These are phyloP conservation scores for Sycophaga agraensis DNA, from an alignment of 1,140 invertebrate species.

Conservation along the genomic window DNA sequence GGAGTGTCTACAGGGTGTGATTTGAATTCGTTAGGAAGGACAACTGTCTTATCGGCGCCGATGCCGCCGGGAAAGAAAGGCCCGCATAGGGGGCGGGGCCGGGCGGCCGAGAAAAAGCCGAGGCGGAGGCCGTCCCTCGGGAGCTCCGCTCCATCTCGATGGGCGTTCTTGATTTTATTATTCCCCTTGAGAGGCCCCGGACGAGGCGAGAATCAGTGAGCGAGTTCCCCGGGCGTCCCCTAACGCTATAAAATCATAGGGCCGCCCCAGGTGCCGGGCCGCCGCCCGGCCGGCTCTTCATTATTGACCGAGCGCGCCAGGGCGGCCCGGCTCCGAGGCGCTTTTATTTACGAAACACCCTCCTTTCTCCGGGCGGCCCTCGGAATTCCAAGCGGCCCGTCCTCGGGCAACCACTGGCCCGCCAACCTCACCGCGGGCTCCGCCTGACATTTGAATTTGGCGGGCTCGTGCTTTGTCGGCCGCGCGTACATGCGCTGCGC, in stretches of 20 bases:
- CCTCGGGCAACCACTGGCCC: no score
- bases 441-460: no score
- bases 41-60: conserved; percentile 24
- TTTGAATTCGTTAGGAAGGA: conserved; percentile 30
- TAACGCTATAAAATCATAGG: conserved; percentile 26
- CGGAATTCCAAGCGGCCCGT: no score
- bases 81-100: no score
- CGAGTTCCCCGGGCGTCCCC: conserved; percentile 9
- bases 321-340: no score
- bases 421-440: no score
- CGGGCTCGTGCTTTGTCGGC: no score
- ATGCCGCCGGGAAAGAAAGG: no score
- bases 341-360: conserved; percentile 20
- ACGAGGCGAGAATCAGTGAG: conserved; percentile 28
- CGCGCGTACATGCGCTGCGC: no score
- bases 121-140: no score
- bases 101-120: no score
- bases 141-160: background rate
- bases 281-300: background rate
- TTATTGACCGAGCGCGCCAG: conserved; percentile 12
- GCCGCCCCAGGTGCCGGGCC: background rate
- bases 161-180: conserved; percentile 29
- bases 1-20: conserved; percentile 27
- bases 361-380: no score
- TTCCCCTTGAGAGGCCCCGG: conserved; percentile 28